Percentiles rank a stretch among this genome's conserved stretches.
These are phyloP conservation scores for Ictalurus furcatus DNA, from an alignment of 2,113 vertebrate genomes.

Conservation along the genomic window DNA sequence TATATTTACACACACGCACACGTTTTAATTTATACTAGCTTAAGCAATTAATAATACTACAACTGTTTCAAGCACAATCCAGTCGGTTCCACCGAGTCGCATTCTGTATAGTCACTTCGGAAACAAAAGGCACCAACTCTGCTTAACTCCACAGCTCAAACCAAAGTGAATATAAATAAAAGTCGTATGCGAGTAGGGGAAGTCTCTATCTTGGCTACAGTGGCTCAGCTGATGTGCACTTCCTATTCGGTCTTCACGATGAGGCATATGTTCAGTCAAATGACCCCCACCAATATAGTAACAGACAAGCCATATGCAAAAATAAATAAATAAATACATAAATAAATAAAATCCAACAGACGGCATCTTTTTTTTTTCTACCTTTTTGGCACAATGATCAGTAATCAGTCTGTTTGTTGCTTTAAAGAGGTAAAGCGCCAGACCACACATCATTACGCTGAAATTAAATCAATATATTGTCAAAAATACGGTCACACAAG, in stretches of 20 bases:
- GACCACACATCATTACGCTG: background rate
- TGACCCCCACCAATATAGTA: background rate
- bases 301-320: conserved; percentile 14
- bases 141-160: background rate
- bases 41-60: background rate
- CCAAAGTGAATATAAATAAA: background rate
- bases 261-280: background rate
- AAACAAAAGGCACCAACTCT: background rate
- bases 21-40: background rate
- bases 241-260: background rate
- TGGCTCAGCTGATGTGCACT: background rate
- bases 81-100: background rate
- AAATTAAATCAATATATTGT: background rate
- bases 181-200: background rate
- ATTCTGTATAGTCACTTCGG: background rate
- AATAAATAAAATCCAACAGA: background rate
- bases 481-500: background rate
- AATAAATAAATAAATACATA: background rate
- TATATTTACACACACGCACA: background rate
- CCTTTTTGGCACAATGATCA: background rate
- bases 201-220: background rate
- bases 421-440: background rate
- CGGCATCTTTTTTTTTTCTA: background rate
- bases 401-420: background rate
- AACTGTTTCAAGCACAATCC: background rate